Base-by-base conservation (phyloP, 1,140 invertebrate genomes). In the Hormaphis cornu region DNA sequence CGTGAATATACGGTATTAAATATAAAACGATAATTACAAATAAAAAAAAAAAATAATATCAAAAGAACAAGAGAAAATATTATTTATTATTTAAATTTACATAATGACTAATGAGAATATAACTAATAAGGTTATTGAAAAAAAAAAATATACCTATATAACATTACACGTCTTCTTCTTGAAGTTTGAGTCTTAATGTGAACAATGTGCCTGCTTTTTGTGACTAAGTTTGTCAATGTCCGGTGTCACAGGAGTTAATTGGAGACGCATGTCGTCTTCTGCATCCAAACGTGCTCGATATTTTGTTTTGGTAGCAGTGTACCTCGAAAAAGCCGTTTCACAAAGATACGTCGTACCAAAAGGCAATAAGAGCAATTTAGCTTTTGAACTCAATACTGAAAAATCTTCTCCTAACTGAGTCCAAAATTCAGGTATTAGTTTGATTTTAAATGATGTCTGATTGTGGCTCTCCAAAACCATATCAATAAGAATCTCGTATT, bases 141-240 rank as follows among this genome's bases (percentile, higher is more conserved):
- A 44, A 44, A 44, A 7, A 33, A 6, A 6, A 6, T 6, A 44
- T 7, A 44, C 16, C 4, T 7, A 44, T 44, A 44, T 14, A 44
- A 14, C n/a, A 14, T 44, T 44, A 14, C 40, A 33, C 18, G 5
- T 42, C 4, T 22, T 37, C 16, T 2, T 33, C 26, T 33, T 44
- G 14, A 3, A 7, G 40, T 44, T 5, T 18, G 35, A 37, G 35
- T 37, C 73, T 63, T 73, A 70, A 73, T 74, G 75, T 72, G 59
- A 76, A 72, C 73, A 28, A 71, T 58, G 70, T 44, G 70, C 73
- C 74, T 35, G 73, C 70, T 52, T 71, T 71, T 70, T 76, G 73
- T 58, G 74, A 53, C 72, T 74, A 73, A 37, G 71, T 69, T 73
- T 74, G 74, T 63, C 74, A 71, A 73, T 76, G 74, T 61, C 69